A percentile compares a stretch with the other conserved stretches of the same genome.
Conservation (phyloP, 2,888 invertebrate species). For the Hyles lineata region DNA sequence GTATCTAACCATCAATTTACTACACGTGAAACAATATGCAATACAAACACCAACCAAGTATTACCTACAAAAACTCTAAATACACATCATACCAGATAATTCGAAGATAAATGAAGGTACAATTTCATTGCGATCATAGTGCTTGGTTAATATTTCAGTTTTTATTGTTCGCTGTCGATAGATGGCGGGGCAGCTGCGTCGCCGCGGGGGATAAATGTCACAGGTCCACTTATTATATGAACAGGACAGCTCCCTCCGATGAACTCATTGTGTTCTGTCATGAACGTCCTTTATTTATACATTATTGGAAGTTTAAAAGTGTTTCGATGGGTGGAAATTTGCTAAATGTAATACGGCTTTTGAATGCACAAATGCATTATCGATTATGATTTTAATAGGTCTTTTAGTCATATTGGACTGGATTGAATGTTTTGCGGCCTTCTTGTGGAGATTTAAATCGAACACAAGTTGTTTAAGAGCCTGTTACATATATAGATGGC, state of each 20-base stretch:
- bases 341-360: too few relatives aligned
- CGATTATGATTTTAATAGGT: too few relatives aligned
- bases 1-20: too few relatives aligned
- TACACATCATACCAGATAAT: constrained; percentile 2
- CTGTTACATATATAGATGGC: too few relatives aligned
- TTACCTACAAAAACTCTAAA: background rate
- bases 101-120: background rate
- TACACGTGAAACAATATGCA: background rate
- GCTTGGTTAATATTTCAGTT: constrained; percentile 48
- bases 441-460: too few relatives aligned
- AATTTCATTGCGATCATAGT: constrained; percentile 44
- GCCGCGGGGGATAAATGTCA: constrained; percentile 69
- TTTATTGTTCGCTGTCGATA: constrained; percentile 54
- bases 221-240: constrained; percentile 55
- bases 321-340: too few relatives aligned
- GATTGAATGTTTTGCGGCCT: too few relatives aligned
- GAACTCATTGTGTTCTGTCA: constrained; percentile 57
- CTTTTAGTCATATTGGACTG: too few relatives aligned
- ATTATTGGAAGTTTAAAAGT: background rate
- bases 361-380: too few relatives aligned
- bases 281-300: constrained; percentile 8
- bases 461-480: too few relatives aligned
- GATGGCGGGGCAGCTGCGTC: constrained; percentile 65
- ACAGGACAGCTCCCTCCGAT: constrained; percentile 60
- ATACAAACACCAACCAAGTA: background rate